A percentile compares a stretch with the other conserved stretches of the same genome.
Conservation (phyloP, 2,797 vertebrate species). For the Pangasius sanitwongsei region DNA sequence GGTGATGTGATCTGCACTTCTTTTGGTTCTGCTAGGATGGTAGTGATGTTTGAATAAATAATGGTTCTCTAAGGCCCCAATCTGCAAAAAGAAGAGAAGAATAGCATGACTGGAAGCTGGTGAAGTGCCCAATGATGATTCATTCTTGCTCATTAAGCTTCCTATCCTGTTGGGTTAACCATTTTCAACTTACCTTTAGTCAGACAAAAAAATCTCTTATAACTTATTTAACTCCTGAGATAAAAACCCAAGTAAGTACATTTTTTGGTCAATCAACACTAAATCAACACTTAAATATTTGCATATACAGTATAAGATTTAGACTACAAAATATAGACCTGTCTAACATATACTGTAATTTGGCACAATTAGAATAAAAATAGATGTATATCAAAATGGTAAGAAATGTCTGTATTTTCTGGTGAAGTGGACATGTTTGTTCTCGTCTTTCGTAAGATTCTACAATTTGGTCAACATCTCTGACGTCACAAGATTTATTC, state of each 20-base stretch:
- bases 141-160: slow-evolving; percentile 3
- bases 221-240: not conserved
- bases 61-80: slow-evolving; percentile 93
- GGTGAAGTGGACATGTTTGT: no score
- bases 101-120: slow-evolving; percentile 1
- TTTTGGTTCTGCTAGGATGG: slow-evolving; percentile 87
- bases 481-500: not conserved
- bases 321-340: not conserved
- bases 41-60: slow-evolving; percentile 89
- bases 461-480: not conserved
- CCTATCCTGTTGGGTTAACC: not conserved
- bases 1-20: slow-evolving; percentile 86
- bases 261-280: not conserved
- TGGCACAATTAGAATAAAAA: no score
- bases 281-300: not conserved
- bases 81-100: slow-evolving; percentile 72
- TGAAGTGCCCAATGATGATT: slow-evolving; percentile 7
- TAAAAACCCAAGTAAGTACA: not conserved
- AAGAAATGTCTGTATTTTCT: no score
- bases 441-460: not conserved
- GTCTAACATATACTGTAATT: not conserved
- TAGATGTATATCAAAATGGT: no score
- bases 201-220: not conserved
- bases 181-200: not conserved
- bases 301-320: not conserved